Evolutionary conservation across 2,797 vertebrate genomes (phyloP), one percentile per base, ranked within the genome.

Genomic region (Coregonus ussuriensis): DNA sequence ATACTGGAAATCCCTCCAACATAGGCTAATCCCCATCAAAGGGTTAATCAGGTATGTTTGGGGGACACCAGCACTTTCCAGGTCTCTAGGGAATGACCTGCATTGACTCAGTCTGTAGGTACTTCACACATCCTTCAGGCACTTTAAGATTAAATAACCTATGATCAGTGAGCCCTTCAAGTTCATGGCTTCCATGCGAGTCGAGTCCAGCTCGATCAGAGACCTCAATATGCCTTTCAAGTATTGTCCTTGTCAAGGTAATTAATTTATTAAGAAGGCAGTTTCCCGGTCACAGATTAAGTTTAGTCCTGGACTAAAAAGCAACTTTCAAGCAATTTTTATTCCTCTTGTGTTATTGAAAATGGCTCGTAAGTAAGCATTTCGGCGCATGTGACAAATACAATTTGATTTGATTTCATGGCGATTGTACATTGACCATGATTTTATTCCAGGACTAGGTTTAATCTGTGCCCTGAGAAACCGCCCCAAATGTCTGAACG

Each of bases 1-100:
- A 25, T 63, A 63, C 59, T 47, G 41, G 41, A 47, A 63, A 63
- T 63, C 59, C 21, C 25, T 63, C 59, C 59, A 63, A 29, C 59
- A 13, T 47, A 63, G 59, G 21, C 59, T 29, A 4, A 63, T 25
- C 59, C 21, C 25, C 25, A 63, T 29, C 59, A 63, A 63, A 63
- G 9, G 21, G 3, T 2, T 63, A 29, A 63, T 9, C 59, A 29
- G 59, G 3, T 21, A 25, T 63, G 7, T 63, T 25, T n/a, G 6
- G 0, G 41, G 41, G 41, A 47, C 9, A 47, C 41, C 9, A 47
- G 11, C 41, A 47, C 56, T 62, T 21, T 62, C 18, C n/a, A 62
- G n/a, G n/a, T n/a, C 56, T 63, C 59, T 63, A 63, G 59, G 59
- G 59, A 63, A 63, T 63, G 11, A 63, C 59, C 59, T 63, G 21